These are phyloP conservation scores for Sebastes nivosus DNA, from an alignment of 2,797 vertebrate genomes.

Conservation along the genomic window DNA sequence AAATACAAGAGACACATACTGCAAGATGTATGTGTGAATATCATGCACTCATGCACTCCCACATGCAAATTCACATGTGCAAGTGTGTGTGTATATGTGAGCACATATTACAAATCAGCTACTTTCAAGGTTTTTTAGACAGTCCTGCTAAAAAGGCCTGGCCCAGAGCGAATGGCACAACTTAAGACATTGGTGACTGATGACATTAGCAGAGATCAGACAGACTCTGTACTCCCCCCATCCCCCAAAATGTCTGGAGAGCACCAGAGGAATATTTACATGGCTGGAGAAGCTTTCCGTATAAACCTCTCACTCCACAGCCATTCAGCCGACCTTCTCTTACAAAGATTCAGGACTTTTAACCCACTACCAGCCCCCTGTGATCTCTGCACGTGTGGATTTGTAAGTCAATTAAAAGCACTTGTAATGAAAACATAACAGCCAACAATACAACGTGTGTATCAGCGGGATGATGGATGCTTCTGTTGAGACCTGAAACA, in stretches of 20 bases:
- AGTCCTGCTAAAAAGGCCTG: constrained; percentile 8
- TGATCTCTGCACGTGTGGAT: constrained; percentile 23
- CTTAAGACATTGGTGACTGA: constrained; percentile 65
- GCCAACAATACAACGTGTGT: neutral
- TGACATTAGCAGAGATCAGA: constrained; percentile 74
- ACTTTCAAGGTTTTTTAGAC: constrained; percentile 24
- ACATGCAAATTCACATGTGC: neutral
- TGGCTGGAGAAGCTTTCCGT: constrained; percentile 47
- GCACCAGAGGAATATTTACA: constrained; percentile 58
- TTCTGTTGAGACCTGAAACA: constrained; percentile 33
- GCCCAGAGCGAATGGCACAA: constrained; percentile 21
- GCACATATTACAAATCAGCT: constrained; percentile 10
- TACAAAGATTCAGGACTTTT: constrained; percentile 24
- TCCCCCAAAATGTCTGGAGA: constrained; percentile 48
- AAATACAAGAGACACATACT: neutral
- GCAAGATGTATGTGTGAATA: neutral
- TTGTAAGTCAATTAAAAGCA: constrained; percentile 21
- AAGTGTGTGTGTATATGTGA: neutral
- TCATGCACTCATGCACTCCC: neutral
- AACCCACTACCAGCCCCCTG: neutral
- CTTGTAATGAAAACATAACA: constrained; percentile 16
- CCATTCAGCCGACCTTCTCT: constrained; percentile 6
- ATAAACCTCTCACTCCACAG: constrained; percentile 54
- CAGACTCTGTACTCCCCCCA: constrained; percentile 24
- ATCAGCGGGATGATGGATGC: constrained; percentile 1